These are phyloP conservation scores for Ischnus inquisitorius DNA, from an alignment of 2,888 invertebrate species.

Conservation along the genomic window DNA sequence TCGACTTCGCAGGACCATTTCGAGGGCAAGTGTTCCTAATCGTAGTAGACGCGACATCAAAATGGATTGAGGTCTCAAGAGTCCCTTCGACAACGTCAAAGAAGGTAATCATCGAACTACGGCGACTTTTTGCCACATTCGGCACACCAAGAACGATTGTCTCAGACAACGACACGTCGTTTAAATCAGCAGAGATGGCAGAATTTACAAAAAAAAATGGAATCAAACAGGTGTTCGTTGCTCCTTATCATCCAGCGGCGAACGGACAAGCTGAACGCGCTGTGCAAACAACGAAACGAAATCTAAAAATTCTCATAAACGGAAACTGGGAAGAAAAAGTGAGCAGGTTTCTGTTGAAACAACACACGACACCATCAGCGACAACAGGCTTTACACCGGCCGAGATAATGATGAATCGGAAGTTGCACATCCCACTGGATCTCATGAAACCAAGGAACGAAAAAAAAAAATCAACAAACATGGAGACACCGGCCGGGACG, in stretches of 20 bases:
- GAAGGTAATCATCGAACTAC: conserved; percentile 62
- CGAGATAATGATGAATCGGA: conserved; percentile 61
- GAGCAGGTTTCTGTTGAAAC: conserved; percentile 62
- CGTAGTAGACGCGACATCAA: conserved; percentile 70
- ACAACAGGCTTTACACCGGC: conserved; percentile 36
- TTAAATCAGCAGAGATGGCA: conserved; percentile 71
- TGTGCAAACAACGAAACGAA: conserved; percentile 71
- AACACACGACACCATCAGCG: conserved; percentile 51
- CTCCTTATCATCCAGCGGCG: too few relatives aligned
- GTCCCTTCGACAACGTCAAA: conserved; percentile 47
- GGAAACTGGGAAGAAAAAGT: conserved; percentile 55
- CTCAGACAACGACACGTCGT: too few relatives aligned
- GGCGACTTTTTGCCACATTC: conserved; percentile 60
- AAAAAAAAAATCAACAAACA: conserved; percentile 13
- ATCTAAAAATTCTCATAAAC: conserved; percentile 61
- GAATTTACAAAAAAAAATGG: conserved; percentile 67
- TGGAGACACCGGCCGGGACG: conserved; percentile 19
- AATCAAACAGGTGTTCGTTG: conserved; percentile 62
- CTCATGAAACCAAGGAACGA: conserved; percentile 17
- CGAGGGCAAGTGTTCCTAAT: conserved; percentile 67
- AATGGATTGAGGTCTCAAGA: conserved; percentile 65
- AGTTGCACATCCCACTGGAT: conserved; percentile 47
- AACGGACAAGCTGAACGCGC: too few relatives aligned
- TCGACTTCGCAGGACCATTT: too few relatives aligned
- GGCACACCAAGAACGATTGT: conserved; percentile 77